Base-by-base conservation (phyloP, 2,888 invertebrate species). In the Bimastos eiseni region DNA sequence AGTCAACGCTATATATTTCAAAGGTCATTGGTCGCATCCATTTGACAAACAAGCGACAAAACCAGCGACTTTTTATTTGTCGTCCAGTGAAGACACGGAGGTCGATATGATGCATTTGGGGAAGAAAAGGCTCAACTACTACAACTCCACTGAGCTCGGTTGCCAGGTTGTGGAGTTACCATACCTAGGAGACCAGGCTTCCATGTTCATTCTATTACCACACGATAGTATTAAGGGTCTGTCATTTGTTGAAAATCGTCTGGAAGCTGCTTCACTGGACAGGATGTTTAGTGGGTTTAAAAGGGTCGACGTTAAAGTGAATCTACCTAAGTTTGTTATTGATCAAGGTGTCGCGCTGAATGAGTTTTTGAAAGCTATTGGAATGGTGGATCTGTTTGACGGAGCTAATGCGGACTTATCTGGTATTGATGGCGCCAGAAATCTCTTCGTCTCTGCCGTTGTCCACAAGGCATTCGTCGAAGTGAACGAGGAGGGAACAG, bases 81-180 rank as follows among this genome's bases (percentile, higher is more conserved):
- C 24, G 96, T 91, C 96, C 83, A 94, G 95, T 24, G 95, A 94
- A 0, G 95, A 96, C 30, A 95, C 95, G 0, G 96, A 97, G 0
- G 95, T 96, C 0, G 97, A 96, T 93, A 98, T 98, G 97, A 96
- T 96, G 92, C 95, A 96, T n/a, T 44, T 44, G 3, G 30, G 6
- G 2, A 24, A 3, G 3, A 24, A 5, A 13, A 30, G 4, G 3
- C 24, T 55, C 24, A 3, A 24, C 70, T 70, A 70, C 70, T 5
- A 3, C 70, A 30, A 70, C 17, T 70, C 70, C 13, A 70, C 70
- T 30, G n/a, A 30, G 11, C 70, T 70, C n/a, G n/a, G n/a, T 1
- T 93, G 93, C n/a, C 55, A 91, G 34, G 83, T 97, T 15, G 94
- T 98, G 90, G 96, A 97, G 94, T 93, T 98, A 94, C 96, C 96